These are phyloP conservation scores for Sarcophaga caerulescens DNA, from an alignment of 2,888 invertebrate genomes.

Conservation along the genomic window DNA sequence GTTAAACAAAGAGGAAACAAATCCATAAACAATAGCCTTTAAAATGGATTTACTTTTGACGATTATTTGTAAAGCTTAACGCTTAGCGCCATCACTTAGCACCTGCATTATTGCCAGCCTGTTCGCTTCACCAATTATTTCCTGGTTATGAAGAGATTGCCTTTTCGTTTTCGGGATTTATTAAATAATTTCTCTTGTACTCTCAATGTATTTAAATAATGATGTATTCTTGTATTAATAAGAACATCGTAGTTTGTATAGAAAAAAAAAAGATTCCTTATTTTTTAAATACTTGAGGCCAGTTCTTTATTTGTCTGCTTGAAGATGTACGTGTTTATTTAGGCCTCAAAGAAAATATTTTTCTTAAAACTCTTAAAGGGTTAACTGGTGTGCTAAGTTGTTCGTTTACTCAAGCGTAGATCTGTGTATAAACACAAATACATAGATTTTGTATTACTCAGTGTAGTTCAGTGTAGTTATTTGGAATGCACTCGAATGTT, in stretches of 20 bases:
- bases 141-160: conserved; percentile 2
- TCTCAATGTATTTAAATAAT: neutral
- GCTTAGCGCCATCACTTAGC: conserved; percentile 69
- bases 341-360: neutral
- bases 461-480: neutral
- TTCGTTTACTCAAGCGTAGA: neutral
- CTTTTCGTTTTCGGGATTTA: neutral
- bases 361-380: neutral
- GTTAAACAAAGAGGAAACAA: conserved; percentile 13
- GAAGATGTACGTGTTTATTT: neutral
- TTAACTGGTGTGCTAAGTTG: neutral
- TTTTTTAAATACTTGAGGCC: conserved; percentile 48
- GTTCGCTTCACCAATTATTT: conserved; percentile 7
- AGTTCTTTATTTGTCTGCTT: neutral
- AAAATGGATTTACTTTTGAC: conserved; percentile 47
- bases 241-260: neutral
- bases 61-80: conserved; percentile 66
- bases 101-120: conserved; percentile 30
- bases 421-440: neutral
- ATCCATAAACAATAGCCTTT: conserved; percentile 31
- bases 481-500: no score
- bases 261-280: neutral
- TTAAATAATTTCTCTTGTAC: neutral
- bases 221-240: no score
- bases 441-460: neutral